These are phyloP conservation scores for mouse (Mus musculus) DNA, from an alignment of 2,113 vertebrate genomes.

Conservation along the genomic window DNA sequence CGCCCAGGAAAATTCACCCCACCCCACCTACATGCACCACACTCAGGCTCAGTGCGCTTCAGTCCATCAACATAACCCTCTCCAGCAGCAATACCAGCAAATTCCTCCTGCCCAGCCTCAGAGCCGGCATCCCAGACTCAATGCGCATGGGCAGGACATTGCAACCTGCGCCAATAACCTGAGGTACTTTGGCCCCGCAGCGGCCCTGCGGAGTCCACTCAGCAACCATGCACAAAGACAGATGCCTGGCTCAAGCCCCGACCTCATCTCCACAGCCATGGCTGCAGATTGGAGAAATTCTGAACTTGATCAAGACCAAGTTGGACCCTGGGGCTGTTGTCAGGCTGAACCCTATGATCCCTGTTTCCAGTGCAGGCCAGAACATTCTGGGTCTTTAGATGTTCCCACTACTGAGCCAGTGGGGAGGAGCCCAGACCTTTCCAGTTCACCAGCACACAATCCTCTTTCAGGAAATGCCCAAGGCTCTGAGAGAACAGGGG, in stretches of 20 bases:
- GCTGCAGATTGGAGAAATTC: conserved; percentile 89
- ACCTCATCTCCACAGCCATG: conserved; percentile 94
- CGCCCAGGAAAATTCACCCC: conserved; percentile 84
- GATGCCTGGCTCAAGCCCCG: conserved; percentile 93
- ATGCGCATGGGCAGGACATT: conserved; percentile 91
- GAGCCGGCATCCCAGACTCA: conserved; percentile 86
- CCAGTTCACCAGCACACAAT: conserved; percentile 85
- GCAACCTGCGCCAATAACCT: conserved; percentile 96
- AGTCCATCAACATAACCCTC: conserved; percentile 46
- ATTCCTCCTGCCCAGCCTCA: conserved; percentile 74
- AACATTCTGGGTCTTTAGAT: conserved; percentile 53
- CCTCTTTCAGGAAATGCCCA: conserved; percentile 82
- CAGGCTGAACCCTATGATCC: conserved; percentile 90
- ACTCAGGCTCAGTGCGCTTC: conserved; percentile 50
- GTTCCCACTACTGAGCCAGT: not conserved
- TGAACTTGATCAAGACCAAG: conserved; percentile 74
- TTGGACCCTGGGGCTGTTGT: conserved; percentile 90
- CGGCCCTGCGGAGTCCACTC: conserved; percentile 96
- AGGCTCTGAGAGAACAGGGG: conserved; percentile 78
- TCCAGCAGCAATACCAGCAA: conserved; percentile 83
- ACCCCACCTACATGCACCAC: conserved; percentile 57
- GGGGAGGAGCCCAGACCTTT: conserved; percentile 68
- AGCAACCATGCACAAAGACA: conserved; percentile 94
- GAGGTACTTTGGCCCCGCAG: conserved; percentile 97
- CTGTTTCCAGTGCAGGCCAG: conserved; percentile 89